Evolutionary conservation across 2,113 vertebrate species (phyloP).

Genomic region (Thunnus maccoyii): DNA sequence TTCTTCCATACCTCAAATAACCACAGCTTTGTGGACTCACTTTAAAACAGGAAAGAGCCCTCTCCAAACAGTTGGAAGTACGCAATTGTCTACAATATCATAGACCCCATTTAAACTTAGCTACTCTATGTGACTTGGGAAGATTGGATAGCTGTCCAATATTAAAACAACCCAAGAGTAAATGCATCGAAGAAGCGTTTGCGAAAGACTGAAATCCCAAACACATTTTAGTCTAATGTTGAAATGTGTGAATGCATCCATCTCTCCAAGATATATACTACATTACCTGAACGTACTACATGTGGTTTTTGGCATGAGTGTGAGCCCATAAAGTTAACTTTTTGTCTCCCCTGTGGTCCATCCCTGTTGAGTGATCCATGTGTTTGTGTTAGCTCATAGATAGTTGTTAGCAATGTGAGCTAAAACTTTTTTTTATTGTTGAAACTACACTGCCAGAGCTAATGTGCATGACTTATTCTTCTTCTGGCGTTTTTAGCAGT

Average conservation of each 20-base stretch:
- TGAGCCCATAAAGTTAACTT: neutral
- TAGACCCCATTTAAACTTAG: neutral
- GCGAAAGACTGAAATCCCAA: too few relatives aligned
- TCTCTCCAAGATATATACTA: too few relatives aligned
- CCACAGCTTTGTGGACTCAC: neutral
- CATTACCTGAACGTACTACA: too few relatives aligned
- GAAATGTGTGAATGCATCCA: too few relatives aligned
- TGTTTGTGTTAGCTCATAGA: neutral
- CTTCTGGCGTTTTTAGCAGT: too few relatives aligned
- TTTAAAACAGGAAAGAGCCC: constrained; percentile 15
- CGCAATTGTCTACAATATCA: neutral
- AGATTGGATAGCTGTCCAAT: constrained; percentile 3
- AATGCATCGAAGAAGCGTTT: too few relatives aligned
- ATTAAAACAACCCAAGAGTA: neutral
- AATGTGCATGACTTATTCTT: too few relatives aligned
- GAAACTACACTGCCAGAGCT: too few relatives aligned
- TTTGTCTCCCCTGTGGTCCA: neutral
- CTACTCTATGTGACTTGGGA: neutral
- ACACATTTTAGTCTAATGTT: too few relatives aligned
- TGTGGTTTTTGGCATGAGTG: too few relatives aligned
- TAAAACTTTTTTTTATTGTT: neutral
- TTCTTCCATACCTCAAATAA: neutral
- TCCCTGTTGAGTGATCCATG: neutral
- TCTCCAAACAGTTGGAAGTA: constrained; percentile 5
- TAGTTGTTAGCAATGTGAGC: neutral